Percentiles rank a stretch among this genome's conserved stretches.
phyloP scores from a whole-genome alignment of 1,140 invertebrate genomes.

The Apis laboriosa region DNA sequence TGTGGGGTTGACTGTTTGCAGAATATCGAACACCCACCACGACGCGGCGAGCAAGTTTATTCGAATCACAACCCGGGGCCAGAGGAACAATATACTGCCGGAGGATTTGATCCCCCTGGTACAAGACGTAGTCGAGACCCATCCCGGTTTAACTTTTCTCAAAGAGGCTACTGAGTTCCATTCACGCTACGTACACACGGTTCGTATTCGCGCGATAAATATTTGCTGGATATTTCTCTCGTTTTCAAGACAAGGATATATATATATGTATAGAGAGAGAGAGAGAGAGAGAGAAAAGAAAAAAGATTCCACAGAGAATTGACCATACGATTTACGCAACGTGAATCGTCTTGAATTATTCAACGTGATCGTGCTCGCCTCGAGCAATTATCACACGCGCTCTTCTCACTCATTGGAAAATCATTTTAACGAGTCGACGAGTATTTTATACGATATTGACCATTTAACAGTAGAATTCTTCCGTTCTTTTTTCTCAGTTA shows the following conservation, averaged over 20 bases:
- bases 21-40: conserved; percentile 89
- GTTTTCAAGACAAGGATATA: too few species aligned
- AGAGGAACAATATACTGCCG: conserved; percentile 85
- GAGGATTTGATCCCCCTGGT: conserved; percentile 96
- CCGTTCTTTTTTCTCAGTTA: not conserved
- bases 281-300: not conserved
- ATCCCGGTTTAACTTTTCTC: conserved; percentile 97
- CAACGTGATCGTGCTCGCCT: conserved; percentile 18
- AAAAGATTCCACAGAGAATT: conserved; percentile 6
- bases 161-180: conserved; percentile 99
- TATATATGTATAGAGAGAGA: too few species aligned
- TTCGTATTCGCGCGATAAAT: conserved; percentile 79
- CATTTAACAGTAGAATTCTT: not conserved
- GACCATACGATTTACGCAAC: conserved; percentile 23
- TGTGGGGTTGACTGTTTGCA: conserved; percentile 70
- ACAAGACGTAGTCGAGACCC: conserved; percentile 99
- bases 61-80: conserved; percentile 88
- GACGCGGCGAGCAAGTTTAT: conserved; percentile 96
- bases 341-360: conserved; percentile 44
- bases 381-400: conserved; percentile 23
- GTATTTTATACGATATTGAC: not conserved
- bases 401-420: not conserved
- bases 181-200: conserved; percentile 98
- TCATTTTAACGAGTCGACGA: not conserved
- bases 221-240: conserved; percentile 12